phyloP scores from a whole-genome alignment of 2,113 vertebrate species.

The Conger conger region DNA sequence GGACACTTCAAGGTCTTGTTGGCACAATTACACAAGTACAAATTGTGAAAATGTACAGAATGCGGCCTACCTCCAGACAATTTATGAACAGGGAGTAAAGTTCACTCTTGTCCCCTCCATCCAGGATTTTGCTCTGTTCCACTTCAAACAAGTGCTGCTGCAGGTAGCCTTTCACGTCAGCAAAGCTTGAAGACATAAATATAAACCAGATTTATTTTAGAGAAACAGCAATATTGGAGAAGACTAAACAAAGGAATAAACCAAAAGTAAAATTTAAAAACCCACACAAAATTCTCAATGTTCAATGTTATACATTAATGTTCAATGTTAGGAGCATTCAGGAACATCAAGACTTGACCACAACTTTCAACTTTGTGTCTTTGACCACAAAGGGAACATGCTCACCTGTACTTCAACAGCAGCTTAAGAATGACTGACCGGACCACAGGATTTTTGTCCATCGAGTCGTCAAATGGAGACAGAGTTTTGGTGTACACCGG shows the following conservation, averaged over 20 bases:
- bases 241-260: no score
- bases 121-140: constrained; percentile 60
- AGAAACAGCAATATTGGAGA: not conserved
- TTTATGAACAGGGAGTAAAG: constrained; percentile 78
- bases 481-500: constrained; percentile 70
- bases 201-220: not conserved
- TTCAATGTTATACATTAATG: not conserved
- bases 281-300: no score
- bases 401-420: constrained; percentile 82
- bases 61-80: constrained; percentile 75
- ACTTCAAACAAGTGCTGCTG: constrained; percentile 70
- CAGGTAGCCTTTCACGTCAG: constrained; percentile 68
- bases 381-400: no score
- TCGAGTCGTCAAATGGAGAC: constrained; percentile 77
- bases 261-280: no score
- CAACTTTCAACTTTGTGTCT: not conserved
- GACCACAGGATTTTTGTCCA: constrained; percentile 77
- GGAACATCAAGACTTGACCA: not conserved
- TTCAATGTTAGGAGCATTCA: not conserved
- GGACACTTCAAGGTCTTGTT: not conserved
- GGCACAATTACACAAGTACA: no score
- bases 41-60: not conserved
- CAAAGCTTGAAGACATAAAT: constrained; percentile 66
- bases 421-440: constrained; percentile 82
- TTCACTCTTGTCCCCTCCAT: constrained; percentile 67